Evolutionary conservation across 2,888 invertebrate species (phyloP), one percentile per base, ranked within the genome.

Genomic region (Diarsia mendica): DNA sequence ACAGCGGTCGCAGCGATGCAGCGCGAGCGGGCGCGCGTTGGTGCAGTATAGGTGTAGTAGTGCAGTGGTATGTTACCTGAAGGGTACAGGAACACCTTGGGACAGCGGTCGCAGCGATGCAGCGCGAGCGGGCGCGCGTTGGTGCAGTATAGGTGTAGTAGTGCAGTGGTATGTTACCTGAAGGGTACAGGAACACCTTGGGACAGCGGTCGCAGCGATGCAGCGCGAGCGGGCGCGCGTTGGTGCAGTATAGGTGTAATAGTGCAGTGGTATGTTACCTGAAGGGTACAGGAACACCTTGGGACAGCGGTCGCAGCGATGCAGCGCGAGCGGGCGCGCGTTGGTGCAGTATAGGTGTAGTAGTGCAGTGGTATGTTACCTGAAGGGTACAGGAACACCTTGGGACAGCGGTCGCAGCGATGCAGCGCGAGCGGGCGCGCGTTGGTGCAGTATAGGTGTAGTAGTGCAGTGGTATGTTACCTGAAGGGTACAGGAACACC

Each of bases 1-100:
- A 83, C 94, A 94, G 53, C 63, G 77, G 63, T 97, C 96, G 90
- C 98, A 98, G 89, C 97, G 96, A 91, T 98, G 98, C 80, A 97
- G 93, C 85, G 97, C 96, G 49, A 97, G 97, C 79, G 97, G 94
- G 46, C 91, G 93, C 77, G 88, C 90, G 89, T 80, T 80, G 66
- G 97, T n/a, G n/a, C n/a, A n/a, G n/a, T n/a, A n/a, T n/a, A n/a
- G n/a, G n/a, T n/a, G n/a, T n/a, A n/a, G n/a, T 48, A 48, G 46
- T 4, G 46, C 46, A 13, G 6, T 39, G 8, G 28, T 58, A 44
- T 63, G 53, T 78, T 6, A 83, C 82, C 82, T 0, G 82, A 83
- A 18, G 92, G 88, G 85, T 94, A 90, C 20, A 95, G 92, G 93
- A 94, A 95, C 69, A 93, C 84, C 83, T 93, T 93, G 82, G 90